Evolutionary conservation across 2,888 invertebrate genomes (phyloP), one percentile per base, ranked within the genome.

Genomic region (Acanthoscelides obtectus): DNA sequence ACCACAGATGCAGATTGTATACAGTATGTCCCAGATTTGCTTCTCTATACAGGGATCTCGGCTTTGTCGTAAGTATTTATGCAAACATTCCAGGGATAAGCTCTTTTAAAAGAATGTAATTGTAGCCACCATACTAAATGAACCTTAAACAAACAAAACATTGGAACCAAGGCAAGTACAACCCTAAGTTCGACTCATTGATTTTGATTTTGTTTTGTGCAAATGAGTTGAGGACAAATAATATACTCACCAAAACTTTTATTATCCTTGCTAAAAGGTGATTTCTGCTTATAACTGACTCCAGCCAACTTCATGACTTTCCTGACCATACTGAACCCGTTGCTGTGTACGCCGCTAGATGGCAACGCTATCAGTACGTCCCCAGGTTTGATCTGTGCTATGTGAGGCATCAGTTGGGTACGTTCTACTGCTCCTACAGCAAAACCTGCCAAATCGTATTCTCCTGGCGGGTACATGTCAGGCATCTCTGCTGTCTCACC

Each of bases 401-500:
- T 86, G 70, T 89, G 88, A 0, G 98, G 97, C 75, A 93, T 84
- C 68, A 97, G 86, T 69, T 86, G 86, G 0, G 87, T 81, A 76
- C 92, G 89, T 84, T 98, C 97, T 0, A 98, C 94, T 0, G 95
- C 94, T 0, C 98, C 99, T 0, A 99, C 95, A 0, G 96, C 92
- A 86, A 99, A 99, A 0, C 99, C 99, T 19, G 98, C 98, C 69
- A 99, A 85, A 85, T 99, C 99, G 85, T 98, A 99, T 77, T 97
- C 95, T 0, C 93, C 94, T 0, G 89, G 86, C 1, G 89, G 88
- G 86, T 99, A 99, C 87, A 99, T 93, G 0, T 95, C 93, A 0
- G 99, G 98, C 97, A 98, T 97, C 87, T 98, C 98, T 0, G 98
- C 98, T 0, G 98, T 98, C 87, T 99, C 98, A 0, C 98, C 98